Evolutionary conservation across 2,888 invertebrate genomes (phyloP).

Genomic region (Glaucopsyche alexis): DNA sequence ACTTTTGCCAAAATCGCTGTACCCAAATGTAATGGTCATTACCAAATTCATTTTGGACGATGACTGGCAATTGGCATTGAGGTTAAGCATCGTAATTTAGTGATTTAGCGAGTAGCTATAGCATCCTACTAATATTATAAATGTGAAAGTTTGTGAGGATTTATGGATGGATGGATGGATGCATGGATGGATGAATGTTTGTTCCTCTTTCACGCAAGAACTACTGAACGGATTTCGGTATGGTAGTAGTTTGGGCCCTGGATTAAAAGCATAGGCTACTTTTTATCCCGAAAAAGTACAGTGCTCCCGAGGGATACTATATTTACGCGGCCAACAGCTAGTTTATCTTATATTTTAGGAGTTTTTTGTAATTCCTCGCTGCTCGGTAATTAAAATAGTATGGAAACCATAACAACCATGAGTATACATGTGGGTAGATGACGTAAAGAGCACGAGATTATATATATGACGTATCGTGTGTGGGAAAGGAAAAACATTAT

Average conservation of each 20-base stretch:
- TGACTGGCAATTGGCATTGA: background rate
- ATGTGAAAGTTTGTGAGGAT: too few species aligned
- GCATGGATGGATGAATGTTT: too few species aligned
- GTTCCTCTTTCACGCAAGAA: too few species aligned
- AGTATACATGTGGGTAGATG: background rate
- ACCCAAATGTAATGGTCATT: background rate
- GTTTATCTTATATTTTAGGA: too few species aligned
- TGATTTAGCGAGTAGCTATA: background rate
- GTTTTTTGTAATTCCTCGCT: background rate
- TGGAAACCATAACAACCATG: background rate
- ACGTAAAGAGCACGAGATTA: constrained; percentile 12
- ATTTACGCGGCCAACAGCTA: too few species aligned
- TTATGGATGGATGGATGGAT: too few species aligned
- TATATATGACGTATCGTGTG: constrained; percentile 1
- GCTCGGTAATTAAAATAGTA: background rate
- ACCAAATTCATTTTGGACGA: background rate
- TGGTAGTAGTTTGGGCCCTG: too few species aligned
- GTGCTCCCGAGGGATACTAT: too few species aligned
- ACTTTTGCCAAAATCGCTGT: background rate
- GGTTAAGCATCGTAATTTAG: background rate
- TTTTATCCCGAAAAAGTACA: too few species aligned
- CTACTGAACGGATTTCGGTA: too few species aligned
- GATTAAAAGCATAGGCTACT: too few species aligned
- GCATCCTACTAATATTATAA: too few species aligned
- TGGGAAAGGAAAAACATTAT: constrained; percentile 11